phyloP scores from a whole-genome alignment of 2,888 invertebrate species.

The Pammene fasciana region DNA sequence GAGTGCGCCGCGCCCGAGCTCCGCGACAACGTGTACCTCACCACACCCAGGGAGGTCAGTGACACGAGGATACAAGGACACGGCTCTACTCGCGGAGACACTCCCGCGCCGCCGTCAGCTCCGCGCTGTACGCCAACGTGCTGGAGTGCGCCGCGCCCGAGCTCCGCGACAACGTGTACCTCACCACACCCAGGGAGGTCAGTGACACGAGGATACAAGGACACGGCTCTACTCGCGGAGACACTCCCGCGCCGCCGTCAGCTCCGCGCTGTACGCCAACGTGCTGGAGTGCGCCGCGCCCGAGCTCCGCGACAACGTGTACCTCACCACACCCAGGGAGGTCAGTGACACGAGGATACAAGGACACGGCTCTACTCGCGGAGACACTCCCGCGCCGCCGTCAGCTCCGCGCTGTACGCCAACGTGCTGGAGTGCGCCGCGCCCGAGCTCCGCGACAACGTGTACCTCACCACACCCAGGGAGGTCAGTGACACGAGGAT shows the following conservation, averaged over 20 bases:
- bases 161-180: slow-evolving; percentile 11
- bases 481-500: no score
- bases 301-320: slow-evolving; percentile 62
- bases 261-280: slow-evolving; percentile 65
- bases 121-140: slow-evolving; percentile 43
- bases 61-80: no score
- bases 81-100: no score
- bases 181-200: neutral
- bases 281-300: slow-evolving; percentile 60
- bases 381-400: slow-evolving; percentile 50
- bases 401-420: slow-evolving; percentile 41
- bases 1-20: slow-evolving; percentile 57
- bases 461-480: no score
- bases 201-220: neutral
- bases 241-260: no score
- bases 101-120: slow-evolving; percentile 40
- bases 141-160: slow-evolving; percentile 52
- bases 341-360: slow-evolving; percentile 46
- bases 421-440: neutral
- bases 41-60: slow-evolving; percentile 56
- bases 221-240: no score
- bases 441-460: no score
- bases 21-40: slow-evolving; percentile 64
- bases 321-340: slow-evolving; percentile 57
- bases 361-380: slow-evolving; percentile 45